A percentile compares a stretch with the other conserved stretches of the same genome.
These are phyloP conservation scores for Selenia dentaria DNA, from an alignment of 2,888 invertebrate genomes.

Conservation along the genomic window DNA sequence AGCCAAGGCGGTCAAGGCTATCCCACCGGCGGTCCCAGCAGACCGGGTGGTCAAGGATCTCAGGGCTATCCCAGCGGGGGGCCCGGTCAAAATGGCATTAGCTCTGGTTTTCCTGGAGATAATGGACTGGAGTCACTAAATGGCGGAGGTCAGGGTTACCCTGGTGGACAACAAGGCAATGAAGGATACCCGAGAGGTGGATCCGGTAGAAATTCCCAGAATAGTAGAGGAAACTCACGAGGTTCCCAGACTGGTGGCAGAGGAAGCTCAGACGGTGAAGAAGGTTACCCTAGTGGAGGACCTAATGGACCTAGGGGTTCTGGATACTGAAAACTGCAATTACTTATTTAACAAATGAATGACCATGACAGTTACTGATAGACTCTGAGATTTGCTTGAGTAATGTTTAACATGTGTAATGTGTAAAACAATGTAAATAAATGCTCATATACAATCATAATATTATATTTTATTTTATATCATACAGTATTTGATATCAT, in stretches of 20 bases:
- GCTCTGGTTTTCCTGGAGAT: slow-evolving; percentile 27
- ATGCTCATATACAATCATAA: slow-evolving; percentile 21
- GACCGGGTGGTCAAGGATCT: slow-evolving; percentile 23
- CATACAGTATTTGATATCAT: too few relatives aligned
- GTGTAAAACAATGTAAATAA: slow-evolving; percentile 29
- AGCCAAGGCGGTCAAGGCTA: slow-evolving; percentile 33
- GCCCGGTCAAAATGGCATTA: slow-evolving; percentile 35
- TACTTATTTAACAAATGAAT: not conserved
- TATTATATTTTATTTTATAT: slow-evolving; percentile 16
- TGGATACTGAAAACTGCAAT: slow-evolving; percentile 55
- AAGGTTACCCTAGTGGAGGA: slow-evolving; percentile 72
- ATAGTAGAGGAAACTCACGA: slow-evolving; percentile 39
- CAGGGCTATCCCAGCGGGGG: slow-evolving; percentile 47
- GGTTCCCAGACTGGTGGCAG: slow-evolving; percentile 34
- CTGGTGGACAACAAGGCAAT: slow-evolving; percentile 30
- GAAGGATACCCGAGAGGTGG: slow-evolving; percentile 49
- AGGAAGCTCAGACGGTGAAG: slow-evolving; percentile 40
- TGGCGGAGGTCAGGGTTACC: slow-evolving; percentile 19
- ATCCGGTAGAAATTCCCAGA: slow-evolving; percentile 39
- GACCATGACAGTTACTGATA: not conserved
- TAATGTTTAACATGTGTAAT: too few relatives aligned
- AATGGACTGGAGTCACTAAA: slow-evolving; percentile 8
- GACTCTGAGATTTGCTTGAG: slow-evolving; percentile 1
- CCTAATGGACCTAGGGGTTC: slow-evolving; percentile 72
- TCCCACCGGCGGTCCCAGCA: slow-evolving; percentile 38